Conservation (phyloP, 2,888 invertebrate species). For the Tyria jacobaeae region DNA sequence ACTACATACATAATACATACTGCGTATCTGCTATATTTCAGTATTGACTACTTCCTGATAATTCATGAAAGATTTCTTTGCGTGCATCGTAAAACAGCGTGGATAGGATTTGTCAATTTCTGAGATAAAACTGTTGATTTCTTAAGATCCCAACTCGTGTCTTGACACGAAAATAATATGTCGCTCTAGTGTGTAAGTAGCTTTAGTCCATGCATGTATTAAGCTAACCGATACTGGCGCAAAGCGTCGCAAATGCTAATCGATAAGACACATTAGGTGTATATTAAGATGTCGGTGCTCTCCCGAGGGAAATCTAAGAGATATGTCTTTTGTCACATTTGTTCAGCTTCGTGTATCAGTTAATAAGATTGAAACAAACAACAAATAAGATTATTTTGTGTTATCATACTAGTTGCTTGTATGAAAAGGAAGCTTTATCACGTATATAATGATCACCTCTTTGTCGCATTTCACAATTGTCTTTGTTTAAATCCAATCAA, state of each 20-base stretch:
- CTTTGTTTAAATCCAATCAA: no score
- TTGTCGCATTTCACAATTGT: no score
- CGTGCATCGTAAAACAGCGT: background rate
- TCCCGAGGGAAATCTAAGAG: slow-evolving; percentile 37
- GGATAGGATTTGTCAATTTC: background rate
- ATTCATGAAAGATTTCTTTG: no score
- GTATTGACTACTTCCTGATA: no score
- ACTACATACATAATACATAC: no score
- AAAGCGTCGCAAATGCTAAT: slow-evolving; percentile 12
- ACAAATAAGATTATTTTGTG: background rate
- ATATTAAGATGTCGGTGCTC: slow-evolving; percentile 22
- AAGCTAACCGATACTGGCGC: background rate
- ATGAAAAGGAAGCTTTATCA: background rate
- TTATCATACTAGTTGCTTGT: background rate
- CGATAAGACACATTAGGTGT: slow-evolving; percentile 16
- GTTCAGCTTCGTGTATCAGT: background rate
- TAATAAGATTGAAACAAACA: background rate
- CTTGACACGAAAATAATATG: background rate
- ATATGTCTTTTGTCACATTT: slow-evolving; percentile 28
- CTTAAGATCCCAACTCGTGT: background rate
- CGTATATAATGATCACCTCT: no score
- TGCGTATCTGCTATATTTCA: no score
- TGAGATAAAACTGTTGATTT: background rate
- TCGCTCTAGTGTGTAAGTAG: background rate
- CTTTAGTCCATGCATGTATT: slow-evolving; percentile 1